These are phyloP conservation scores for Morone saxatilis DNA, from an alignment of 2,113 vertebrate species.

Conservation along the genomic window DNA sequence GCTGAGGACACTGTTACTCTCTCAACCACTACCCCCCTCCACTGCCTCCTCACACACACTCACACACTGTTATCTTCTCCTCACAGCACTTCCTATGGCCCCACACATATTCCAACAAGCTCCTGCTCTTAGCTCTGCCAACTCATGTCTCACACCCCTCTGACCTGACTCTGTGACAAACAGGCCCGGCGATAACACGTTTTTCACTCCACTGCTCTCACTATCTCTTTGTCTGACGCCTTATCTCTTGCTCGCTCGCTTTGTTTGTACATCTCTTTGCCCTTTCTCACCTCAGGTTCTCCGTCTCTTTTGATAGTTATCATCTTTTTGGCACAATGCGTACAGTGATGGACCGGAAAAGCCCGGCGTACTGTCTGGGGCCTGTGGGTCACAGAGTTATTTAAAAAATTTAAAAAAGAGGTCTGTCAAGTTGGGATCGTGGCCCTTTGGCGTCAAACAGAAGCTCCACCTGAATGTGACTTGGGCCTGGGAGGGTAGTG, in stretches of 20 bases:
- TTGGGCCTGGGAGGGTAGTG: slow-evolving; percentile 31
- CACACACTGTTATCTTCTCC: slow-evolving; percentile 83
- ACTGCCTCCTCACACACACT: slow-evolving; percentile 57
- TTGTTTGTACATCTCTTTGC: slow-evolving; percentile 76
- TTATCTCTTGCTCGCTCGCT: slow-evolving; percentile 70
- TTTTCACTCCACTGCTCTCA: slow-evolving; percentile 55
- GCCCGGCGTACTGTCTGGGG: slow-evolving; percentile 59
- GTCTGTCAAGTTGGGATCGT: slow-evolving; percentile 45
- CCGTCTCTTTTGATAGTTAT: slow-evolving; percentile 70
- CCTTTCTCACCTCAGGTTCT: slow-evolving; percentile 68
- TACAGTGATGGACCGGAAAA: slow-evolving; percentile 67
- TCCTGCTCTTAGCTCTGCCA: slow-evolving; percentile 71
- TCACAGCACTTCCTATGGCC: slow-evolving; percentile 87
- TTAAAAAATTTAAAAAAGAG: slow-evolving; percentile 29
- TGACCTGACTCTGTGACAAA: slow-evolving; percentile 72
- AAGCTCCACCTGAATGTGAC: slow-evolving; percentile 71
- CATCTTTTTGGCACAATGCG: slow-evolving; percentile 67
- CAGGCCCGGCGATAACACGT: slow-evolving; percentile 63
- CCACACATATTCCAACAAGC: slow-evolving; percentile 79
- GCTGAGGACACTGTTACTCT: slow-evolving; percentile 76
- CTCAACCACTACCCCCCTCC: slow-evolving; percentile 42
- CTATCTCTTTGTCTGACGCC: slow-evolving; percentile 70
- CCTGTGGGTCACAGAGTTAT: slow-evolving; percentile 57
- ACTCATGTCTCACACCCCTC: slow-evolving; percentile 70
- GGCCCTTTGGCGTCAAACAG: slow-evolving; percentile 73